These are phyloP conservation scores for Pogonocichla stellata DNA, from an alignment of 2,113 vertebrate genomes.

Conservation along the genomic window DNA sequence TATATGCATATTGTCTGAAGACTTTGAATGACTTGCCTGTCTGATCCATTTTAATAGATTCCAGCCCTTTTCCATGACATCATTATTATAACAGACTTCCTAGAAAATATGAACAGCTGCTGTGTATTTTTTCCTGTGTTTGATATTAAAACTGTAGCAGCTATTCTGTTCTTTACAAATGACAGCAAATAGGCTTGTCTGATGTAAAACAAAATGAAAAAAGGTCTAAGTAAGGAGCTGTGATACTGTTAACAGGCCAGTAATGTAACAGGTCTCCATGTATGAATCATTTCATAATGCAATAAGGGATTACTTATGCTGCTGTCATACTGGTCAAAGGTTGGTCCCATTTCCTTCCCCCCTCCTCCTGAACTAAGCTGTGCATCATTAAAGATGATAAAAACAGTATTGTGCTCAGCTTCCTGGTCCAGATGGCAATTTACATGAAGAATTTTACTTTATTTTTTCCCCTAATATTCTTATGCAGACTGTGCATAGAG, in stretches of 20 bases:
- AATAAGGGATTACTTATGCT: conserved; percentile 37
- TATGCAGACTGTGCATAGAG: background rate
- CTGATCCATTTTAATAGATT: conserved; percentile 65
- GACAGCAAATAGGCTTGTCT: conserved; percentile 39
- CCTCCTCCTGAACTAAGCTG: conserved; percentile 10
- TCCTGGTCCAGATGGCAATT: conserved; percentile 26
- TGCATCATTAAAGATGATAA: conserved; percentile 35
- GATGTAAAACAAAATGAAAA: conserved; percentile 56
- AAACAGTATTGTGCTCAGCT: background rate
- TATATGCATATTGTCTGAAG: conserved; percentile 47
- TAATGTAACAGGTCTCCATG: conserved; percentile 26
- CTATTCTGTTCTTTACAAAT: conserved; percentile 55
- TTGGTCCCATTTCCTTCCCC: conserved; percentile 47
- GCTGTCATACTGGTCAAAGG: conserved; percentile 42
- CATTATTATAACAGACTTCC: conserved; percentile 71
- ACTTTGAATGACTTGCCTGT: conserved; percentile 69
- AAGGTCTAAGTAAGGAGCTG: conserved; percentile 39
- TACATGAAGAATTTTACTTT: conserved; percentile 32
- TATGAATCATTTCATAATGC: conserved; percentile 39
- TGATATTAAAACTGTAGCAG: conserved; percentile 70
- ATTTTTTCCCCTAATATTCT: background rate
- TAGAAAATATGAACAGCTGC: conserved; percentile 74
- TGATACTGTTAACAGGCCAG: conserved; percentile 50
- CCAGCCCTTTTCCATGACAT: conserved; percentile 76
- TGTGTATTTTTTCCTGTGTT: conserved; percentile 62